These are phyloP conservation scores for Gadus macrocephalus DNA, from an alignment of 2,113 vertebrate species.

Conservation along the genomic window DNA sequence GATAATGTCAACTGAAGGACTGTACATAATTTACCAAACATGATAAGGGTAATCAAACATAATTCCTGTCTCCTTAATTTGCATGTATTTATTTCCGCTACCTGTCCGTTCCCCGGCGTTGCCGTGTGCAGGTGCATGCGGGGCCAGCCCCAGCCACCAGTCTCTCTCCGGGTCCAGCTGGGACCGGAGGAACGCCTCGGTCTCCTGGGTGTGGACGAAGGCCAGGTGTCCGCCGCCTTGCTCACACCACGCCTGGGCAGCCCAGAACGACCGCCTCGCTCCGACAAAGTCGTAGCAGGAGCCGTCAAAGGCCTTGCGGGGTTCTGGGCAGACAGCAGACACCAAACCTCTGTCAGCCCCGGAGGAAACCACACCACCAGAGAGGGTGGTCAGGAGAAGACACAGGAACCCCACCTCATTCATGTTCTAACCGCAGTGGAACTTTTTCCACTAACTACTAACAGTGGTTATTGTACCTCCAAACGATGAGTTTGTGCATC, in stretches of 20 bases:
- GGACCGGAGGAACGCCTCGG: slow-evolving; percentile 79
- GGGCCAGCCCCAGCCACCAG: slow-evolving; percentile 81
- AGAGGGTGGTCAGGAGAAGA: no score
- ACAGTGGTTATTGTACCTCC: no score
- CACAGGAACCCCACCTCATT: no score
- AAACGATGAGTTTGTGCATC: no score
- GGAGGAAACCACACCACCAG: not conserved
- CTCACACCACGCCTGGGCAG: slow-evolving; percentile 86
- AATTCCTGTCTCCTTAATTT: not conserved
- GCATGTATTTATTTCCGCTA: not conserved
- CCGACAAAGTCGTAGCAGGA: slow-evolving; percentile 84
- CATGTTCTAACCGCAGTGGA: no score
- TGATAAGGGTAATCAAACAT: not conserved
- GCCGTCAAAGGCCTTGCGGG: slow-evolving; percentile 71
- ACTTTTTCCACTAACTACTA: no score
- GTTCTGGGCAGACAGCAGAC: slow-evolving; percentile 60
- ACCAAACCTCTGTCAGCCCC: slow-evolving; percentile 17
- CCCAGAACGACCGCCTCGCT: slow-evolving; percentile 60
- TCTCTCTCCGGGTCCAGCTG: slow-evolving; percentile 72
- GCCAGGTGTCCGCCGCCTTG: slow-evolving; percentile 81
- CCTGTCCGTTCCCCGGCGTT: slow-evolving; percentile 54
- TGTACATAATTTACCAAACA: not conserved
- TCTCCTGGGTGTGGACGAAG: slow-evolving; percentile 78
- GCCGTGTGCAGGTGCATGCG: slow-evolving; percentile 33
- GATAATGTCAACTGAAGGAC: no score